Conservation (phyloP, 2,113 vertebrate genomes). For the Daphoenositta chrysoptera region DNA sequence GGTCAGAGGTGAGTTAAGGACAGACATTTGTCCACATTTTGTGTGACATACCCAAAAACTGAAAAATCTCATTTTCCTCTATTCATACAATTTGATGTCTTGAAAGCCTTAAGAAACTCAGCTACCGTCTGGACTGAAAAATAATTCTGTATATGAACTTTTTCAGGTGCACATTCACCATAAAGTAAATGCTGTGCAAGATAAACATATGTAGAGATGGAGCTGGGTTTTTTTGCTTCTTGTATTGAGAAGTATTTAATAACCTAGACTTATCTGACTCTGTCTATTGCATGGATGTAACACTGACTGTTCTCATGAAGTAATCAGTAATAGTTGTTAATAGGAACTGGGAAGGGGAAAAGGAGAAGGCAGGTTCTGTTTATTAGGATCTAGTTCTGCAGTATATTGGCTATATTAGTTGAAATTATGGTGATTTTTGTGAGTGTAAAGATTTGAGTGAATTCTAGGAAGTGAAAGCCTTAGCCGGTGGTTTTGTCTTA, state of each 20-base stretch:
- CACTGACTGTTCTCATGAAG: neutral
- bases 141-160: neutral
- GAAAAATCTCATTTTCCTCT: neutral
- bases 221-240: neutral
- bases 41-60: neutral
- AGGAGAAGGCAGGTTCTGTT: neutral
- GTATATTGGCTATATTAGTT: neutral
- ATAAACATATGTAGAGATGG: neutral
- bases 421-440: neutral
- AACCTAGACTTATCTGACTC: neutral
- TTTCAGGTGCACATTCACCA: neutral
- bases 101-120: neutral
- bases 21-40: neutral
- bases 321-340: neutral
- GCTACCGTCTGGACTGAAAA: neutral
- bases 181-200: neutral
- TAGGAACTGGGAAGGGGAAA: neutral
- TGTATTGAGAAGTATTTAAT: neutral
- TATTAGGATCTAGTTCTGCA: neutral
- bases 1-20: constrained; percentile 82
- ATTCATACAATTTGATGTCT: neutral
- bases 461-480: neutral
- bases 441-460: neutral
- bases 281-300: neutral
- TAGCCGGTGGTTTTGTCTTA: neutral